phyloP scores from a whole-genome alignment of 1,140 invertebrate genomes.

The Charaxes varanes region DNA sequence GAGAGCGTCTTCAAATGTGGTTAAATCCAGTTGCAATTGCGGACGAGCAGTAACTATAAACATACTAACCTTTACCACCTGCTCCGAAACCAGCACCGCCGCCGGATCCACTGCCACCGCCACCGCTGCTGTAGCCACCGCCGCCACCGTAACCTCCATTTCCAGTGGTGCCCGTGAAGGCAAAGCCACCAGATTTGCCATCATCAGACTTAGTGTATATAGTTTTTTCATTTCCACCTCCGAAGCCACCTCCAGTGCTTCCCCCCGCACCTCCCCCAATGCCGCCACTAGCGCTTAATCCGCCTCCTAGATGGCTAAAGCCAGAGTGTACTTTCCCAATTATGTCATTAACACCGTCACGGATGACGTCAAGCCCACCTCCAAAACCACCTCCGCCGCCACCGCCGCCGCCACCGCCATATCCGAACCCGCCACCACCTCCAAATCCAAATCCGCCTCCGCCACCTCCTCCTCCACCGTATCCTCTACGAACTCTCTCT shows the following conservation, averaged over 20 bases:
- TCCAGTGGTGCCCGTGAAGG: conserved; percentile 32
- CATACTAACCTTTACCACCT: conserved; percentile 3
- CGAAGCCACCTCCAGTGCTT: conserved; percentile 45
- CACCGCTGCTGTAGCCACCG: conserved; percentile 25
- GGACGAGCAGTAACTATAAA: not conserved
- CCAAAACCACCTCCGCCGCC: conserved; percentile 25
- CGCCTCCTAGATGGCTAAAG: conserved; percentile 19
- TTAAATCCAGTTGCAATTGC: not conserved
- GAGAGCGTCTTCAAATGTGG: not conserved
- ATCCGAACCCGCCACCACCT: conserved; percentile 22
- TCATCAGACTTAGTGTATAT: conserved; percentile 39
- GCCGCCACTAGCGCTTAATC: conserved; percentile 20
- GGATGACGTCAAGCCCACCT: conserved; percentile 31
- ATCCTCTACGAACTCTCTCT: conserved; percentile 62
- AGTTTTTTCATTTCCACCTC: conserved; percentile 27
- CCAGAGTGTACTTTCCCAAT: conserved; percentile 27
- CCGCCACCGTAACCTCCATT: conserved; percentile 28
- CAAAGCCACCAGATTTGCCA: conserved; percentile 48
- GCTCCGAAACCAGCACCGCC: conserved; percentile 27
- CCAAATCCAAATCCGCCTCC: conserved; percentile 24
- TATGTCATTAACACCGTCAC: conserved; percentile 32
- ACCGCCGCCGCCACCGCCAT: conserved; percentile 24
- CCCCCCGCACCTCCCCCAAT: conserved; percentile 26
- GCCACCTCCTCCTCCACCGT: conserved; percentile 30
- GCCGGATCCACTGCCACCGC: conserved; percentile 22